Base-by-base conservation (phyloP, 2,113 vertebrate species). In the Sialia sialis region DNA sequence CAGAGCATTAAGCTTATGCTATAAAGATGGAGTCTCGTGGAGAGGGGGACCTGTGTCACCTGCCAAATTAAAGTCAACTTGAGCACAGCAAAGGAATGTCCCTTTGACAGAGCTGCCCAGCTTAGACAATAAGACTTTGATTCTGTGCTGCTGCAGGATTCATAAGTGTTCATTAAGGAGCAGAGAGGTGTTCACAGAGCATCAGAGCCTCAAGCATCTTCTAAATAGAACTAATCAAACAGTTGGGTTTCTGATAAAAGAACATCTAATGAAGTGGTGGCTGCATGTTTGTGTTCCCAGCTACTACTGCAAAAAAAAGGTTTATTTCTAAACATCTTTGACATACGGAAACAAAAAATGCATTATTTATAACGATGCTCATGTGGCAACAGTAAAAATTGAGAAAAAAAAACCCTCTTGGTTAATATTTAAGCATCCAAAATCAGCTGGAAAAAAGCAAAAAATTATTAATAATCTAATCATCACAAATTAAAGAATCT, bases 141-240 rank as follows among this genome's bases (percentile, higher is more conserved):
- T 87, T 92, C 51, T 41, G 36, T 46, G 12, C 56, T 69, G 66
- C 85, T 94, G 54, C 58, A 96, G 77, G 80, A 95, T 2, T 4
- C 58, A 79, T 80, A 79, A 87, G 58, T 76, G 76, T 94, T 96
- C 93, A 73, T 90, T 91, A 89, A 91, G 39, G 69, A 92, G 80
- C 73, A 81, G 58, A 95, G 79, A 91, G 64, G 64, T 94, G 82
- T 75, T 91, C 59, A 48, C 7, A 87, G 38, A 87, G 32, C 70
- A 80, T 49, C 69, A 43, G 34, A 87, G 77, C 90, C 92, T 94
- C 83, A 70, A 87, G 86, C 32, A 2, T 73, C 36, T 79, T 67
- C 80, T 92, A 96, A 95, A 87, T 76, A 66, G 77, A 51, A 93
- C 80, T 89, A 92, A 96, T 96, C 90, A 91, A 92, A 94, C 80